phyloP scores from a whole-genome alignment of 2,797 vertebrate genomes.

The Hippoglossus hippoglossus region DNA sequence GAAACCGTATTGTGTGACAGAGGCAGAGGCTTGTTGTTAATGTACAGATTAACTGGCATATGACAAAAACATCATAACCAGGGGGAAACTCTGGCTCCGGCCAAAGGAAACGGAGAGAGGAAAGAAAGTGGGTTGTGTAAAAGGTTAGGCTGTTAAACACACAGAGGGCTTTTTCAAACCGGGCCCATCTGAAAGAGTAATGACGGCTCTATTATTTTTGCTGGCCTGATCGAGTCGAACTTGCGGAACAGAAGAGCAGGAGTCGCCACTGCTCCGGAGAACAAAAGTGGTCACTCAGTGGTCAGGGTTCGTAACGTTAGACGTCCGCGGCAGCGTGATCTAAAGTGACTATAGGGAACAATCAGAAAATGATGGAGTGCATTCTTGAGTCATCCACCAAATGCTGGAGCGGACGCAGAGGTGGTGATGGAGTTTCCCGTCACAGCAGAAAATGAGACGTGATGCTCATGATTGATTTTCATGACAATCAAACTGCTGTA shows the following conservation, averaged over 20 bases:
- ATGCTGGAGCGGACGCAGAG: slow-evolving; percentile 31
- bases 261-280: slow-evolving; percentile 27
- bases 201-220: slow-evolving; percentile 54
- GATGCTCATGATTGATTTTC: slow-evolving; percentile 19
- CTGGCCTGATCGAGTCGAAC: slow-evolving; percentile 36
- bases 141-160: slow-evolving; percentile 55
- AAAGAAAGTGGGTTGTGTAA: slow-evolving; percentile 32
- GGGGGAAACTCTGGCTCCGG: slow-evolving; percentile 27
- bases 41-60: slow-evolving; percentile 38
- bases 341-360: slow-evolving; percentile 15
- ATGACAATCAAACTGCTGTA: neutral
- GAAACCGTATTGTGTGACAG: slow-evolving; percentile 5
- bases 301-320: slow-evolving; percentile 30
- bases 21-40: slow-evolving; percentile 1
- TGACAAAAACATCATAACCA: slow-evolving; percentile 59
- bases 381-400: slow-evolving; percentile 57
- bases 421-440: slow-evolving; percentile 42
- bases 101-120: slow-evolving; percentile 40
- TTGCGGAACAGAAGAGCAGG: slow-evolving; percentile 25
- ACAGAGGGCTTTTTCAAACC: slow-evolving; percentile 54
- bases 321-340: slow-evolving; percentile 22
- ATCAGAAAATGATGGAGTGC: slow-evolving; percentile 46
- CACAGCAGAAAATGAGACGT: slow-evolving; percentile 18
- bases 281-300: slow-evolving; percentile 16
- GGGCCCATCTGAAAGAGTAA: slow-evolving; percentile 66